These are phyloP conservation scores for Prionace glauca DNA, from an alignment of 2,797 vertebrate species.

Conservation along the genomic window DNA sequence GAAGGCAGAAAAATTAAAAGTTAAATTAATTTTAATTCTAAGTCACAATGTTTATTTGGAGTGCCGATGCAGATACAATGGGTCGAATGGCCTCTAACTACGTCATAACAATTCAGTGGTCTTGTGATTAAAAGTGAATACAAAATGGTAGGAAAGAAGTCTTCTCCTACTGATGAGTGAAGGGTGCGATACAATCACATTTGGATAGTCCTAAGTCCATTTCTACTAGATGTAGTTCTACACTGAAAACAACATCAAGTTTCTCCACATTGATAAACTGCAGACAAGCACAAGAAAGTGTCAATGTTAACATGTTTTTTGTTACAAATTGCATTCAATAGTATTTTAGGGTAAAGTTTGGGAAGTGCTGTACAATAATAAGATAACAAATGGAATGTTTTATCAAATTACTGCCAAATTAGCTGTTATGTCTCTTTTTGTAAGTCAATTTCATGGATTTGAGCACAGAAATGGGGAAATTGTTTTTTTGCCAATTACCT, in stretches of 20 bases:
- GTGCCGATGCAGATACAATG: too few species aligned
- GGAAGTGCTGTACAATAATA: not conserved
- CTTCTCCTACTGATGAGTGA: not conserved
- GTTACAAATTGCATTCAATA: not conserved
- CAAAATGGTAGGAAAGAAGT: not conserved
- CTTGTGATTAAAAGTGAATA: not conserved
- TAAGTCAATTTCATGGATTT: not conserved
- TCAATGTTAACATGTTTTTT: not conserved
- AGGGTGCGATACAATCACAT: not conserved
- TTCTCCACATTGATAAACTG: not conserved
- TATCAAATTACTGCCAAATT: not conserved
- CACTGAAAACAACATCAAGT: not conserved
- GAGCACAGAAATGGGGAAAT: not conserved
- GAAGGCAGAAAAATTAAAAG: too few species aligned
- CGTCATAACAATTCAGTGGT: too few species aligned
- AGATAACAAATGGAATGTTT: not conserved
- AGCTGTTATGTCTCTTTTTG: not conserved
- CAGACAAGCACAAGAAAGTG: not conserved
- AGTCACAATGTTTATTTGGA: too few species aligned
- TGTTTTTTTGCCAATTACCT: not conserved
- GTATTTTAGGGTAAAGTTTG: not conserved
- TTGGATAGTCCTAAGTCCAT: not conserved
- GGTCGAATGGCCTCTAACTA: too few species aligned
- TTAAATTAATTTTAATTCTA: too few species aligned
- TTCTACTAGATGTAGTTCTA: not conserved